Base-by-base conservation (phyloP, 2,113 vertebrate species). In the Xyrauchen texanus region DNA sequence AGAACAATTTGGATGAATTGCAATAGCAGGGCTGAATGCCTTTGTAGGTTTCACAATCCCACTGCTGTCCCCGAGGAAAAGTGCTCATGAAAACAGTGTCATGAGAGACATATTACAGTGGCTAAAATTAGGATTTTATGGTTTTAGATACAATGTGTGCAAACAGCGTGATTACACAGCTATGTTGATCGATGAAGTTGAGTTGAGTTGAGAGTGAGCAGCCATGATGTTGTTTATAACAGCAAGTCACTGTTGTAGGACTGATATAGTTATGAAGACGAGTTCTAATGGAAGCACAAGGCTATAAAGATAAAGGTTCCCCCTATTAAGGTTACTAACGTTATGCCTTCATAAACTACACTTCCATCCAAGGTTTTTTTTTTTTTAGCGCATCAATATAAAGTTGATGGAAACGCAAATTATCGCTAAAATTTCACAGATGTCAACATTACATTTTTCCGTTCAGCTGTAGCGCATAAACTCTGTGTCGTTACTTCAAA, bases 81-180 rank as follows among this genome's bases (percentile, higher is more conserved):
- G 60, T 63, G 73, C 73, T 76, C 57, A 71, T 34, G 69, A 58
- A 57, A 55, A 42, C 69, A n/a, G 47, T 52, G 72, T 61, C 55
- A 60, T 1, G 57, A 73, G 71, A 74, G n/a, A 76, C 13, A 52
- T 64, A 52, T 76, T 63, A 53, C 73, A 11, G 0, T 9, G 61
- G 58, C 73, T 64, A 64, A 76, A 76, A 64, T 76, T 76, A 76
- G 73, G 47, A 62, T 63, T 63, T 3, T 11, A 62, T 21, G 1
- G 61, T 63, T 76, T 75, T 76, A 64, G 61, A 64, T 51, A 46
- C 42, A 63, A 76, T 64, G 73, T 76, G 73, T 46, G 51, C 11
- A 11, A 8, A 34, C 44, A 62, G 57, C 45, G 15, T 74, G 55
- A 63, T 76, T 42, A 52, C 73, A 64, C 46, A 76, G 73, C 55